These are phyloP conservation scores for Mystacides longicornis DNA, from an alignment of 2,888 invertebrate species.

Conservation along the genomic window DNA sequence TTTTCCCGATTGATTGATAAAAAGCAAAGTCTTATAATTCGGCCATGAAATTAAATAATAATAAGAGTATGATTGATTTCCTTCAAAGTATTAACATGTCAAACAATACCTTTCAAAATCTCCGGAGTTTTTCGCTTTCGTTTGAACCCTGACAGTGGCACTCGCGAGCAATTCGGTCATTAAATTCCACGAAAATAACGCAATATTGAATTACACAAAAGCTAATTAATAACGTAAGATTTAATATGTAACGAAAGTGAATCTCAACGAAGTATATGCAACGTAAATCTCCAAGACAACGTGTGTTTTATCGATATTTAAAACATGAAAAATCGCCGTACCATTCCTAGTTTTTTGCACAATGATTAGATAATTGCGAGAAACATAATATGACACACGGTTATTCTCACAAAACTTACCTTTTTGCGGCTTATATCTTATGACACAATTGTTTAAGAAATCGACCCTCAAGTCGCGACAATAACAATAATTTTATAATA, in stretches of 20 bases:
- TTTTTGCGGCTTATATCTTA: background rate
- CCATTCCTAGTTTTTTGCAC: constrained; percentile 3
- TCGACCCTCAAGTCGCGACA: constrained; percentile 1
- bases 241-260: no score
- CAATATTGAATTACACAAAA: constrained; percentile 5
- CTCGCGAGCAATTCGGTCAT: constrained; percentile 47
- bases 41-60: background rate
- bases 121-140: constrained; percentile 33
- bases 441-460: background rate
- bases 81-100: background rate
- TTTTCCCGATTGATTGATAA: background rate
- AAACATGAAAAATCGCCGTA: constrained; percentile 1
- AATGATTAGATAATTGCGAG: background rate
- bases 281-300: constrained; percentile 20
- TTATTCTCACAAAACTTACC: no score
- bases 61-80: background rate
- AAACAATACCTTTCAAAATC: constrained; percentile 15
- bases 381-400: constrained; percentile 1
- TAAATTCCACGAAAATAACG: constrained; percentile 14
- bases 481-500: background rate
- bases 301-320: constrained; percentile 21
- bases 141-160: constrained; percentile 43
- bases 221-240: no score
- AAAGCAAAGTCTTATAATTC: background rate
- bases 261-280: background rate